Conservation (phyloP, 1,140 invertebrate genomes). For the Episyrphus balteatus region DNA sequence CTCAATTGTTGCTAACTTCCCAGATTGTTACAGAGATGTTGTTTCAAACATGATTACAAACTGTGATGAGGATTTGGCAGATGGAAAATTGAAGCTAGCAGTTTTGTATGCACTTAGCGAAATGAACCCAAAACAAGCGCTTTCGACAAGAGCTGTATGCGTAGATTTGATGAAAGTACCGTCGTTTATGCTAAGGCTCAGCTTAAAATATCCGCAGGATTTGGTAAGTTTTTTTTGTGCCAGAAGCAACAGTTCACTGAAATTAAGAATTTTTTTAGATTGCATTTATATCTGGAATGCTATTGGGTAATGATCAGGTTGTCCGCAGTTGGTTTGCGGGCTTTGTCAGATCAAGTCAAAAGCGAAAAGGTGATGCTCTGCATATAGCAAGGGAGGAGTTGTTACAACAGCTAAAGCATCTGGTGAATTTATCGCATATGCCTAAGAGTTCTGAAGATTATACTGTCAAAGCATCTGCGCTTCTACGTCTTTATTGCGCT, state of each 20-base stretch:
- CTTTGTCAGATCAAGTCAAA: slow-evolving; percentile 84
- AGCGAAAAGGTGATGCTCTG: slow-evolving; percentile 66
- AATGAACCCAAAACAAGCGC: slow-evolving; percentile 79
- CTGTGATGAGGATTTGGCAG: slow-evolving; percentile 80
- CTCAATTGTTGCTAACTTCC: slow-evolving; percentile 81
- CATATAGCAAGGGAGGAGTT: slow-evolving; percentile 69
- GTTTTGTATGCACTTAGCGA: slow-evolving; percentile 71
- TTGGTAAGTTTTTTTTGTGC: slow-evolving; percentile 17
- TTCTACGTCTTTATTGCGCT: slow-evolving; percentile 81
- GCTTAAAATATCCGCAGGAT: slow-evolving; percentile 29
- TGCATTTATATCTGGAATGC: slow-evolving; percentile 80
- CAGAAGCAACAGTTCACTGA: not conserved
- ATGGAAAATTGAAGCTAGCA: slow-evolving; percentile 57
- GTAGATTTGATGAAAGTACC: slow-evolving; percentile 84
- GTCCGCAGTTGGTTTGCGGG: slow-evolving; percentile 85
- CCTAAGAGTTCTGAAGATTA: slow-evolving; percentile 50
- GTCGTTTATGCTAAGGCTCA: slow-evolving; percentile 34
- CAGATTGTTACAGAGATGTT: slow-evolving; percentile 86
- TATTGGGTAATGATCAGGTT: slow-evolving; percentile 82
- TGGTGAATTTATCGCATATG: slow-evolving; percentile 44
- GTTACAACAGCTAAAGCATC: slow-evolving; percentile 52
- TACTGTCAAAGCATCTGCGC: slow-evolving; percentile 68
- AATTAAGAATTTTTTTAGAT: slow-evolving; percentile 39
- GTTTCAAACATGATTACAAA: slow-evolving; percentile 73
- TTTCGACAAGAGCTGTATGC: slow-evolving; percentile 71